Base-by-base conservation (phyloP, 1,140 invertebrate genomes). In the Nautilus pompilius region DNA sequence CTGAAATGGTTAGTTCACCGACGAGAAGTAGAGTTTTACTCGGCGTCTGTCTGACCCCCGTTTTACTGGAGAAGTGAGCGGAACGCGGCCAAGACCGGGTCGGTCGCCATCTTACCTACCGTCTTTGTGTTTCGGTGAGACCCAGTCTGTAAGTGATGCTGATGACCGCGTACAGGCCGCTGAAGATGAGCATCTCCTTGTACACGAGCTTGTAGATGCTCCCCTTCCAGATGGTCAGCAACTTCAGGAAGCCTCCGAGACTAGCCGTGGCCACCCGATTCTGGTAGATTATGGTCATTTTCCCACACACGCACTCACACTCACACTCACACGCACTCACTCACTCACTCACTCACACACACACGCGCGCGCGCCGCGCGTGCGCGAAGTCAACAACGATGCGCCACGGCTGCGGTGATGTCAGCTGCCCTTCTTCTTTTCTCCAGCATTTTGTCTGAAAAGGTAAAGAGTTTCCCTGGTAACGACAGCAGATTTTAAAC, bases 191-290 rank as follows among this genome's bases (percentile, higher is more conserved):
- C 64, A 96, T 86, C 85, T 98, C 95, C 68, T 93, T 88, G 91
- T 93, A 98, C 53, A 98, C 90, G 75, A 97, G 84, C 87, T 98
- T 98, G 87, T 97, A 98, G n/a, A 98, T 92, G 77, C 94, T 97
- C 68, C 95, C 95, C 79, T 90, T 87, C 95, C 95, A 98, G 88
- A 93, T 93, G 10, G 33, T 46, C 15, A 91, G 80, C 5, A 91
- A 83, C 54, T 87, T 84, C 32, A 89, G 87, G 79, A 90, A 90
- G 24, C 89, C 89, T 56, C 88, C 88, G 54, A 87, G 87, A 36
- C 87, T 88, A 36, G 89, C 88, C 48, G 88, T 89, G 17, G 89
- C 89, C 62, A 91, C 89, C 70, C 90, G 87, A 67, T 88, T 88
- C 70, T 90, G 89, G 74, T 91, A 91, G 60, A 87, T 89, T 54